A percentile compares a stretch with the other conserved stretches of the same genome.
phyloP scores from a whole-genome alignment of 2,797 vertebrate species.

The Neoniphon sammara region DNA sequence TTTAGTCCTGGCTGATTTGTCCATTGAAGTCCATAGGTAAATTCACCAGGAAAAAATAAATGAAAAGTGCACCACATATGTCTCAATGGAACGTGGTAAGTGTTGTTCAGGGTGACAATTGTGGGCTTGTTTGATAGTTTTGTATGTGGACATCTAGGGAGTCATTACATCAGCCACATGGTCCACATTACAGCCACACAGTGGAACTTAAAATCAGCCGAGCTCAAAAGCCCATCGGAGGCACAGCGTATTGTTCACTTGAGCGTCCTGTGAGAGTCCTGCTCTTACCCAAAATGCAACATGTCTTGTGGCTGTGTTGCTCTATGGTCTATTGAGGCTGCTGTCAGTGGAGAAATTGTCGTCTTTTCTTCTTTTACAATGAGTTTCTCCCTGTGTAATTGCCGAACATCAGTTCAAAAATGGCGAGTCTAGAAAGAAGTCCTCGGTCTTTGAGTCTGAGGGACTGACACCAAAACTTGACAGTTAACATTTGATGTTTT shows the following conservation, averaged over 20 bases:
- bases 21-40: background rate
- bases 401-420: too few relatives aligned
- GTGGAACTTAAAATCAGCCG: slow-evolving; percentile 13
- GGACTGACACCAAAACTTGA: too few relatives aligned
- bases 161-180: slow-evolving; percentile 28
- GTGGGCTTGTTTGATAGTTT: slow-evolving; percentile 47
- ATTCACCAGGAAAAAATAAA: background rate
- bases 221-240: slow-evolving; percentile 3
- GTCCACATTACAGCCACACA: slow-evolving; percentile 24
- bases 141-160: slow-evolving; percentile 30
- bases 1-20: background rate
- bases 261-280: background rate
- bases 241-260: background rate
- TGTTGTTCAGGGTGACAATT: slow-evolving; percentile 35
- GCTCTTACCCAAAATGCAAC: too few relatives aligned
- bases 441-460: too few relatives aligned
- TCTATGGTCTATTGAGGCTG: too few relatives aligned
- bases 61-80: background rate
- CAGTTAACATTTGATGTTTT: too few relatives aligned
- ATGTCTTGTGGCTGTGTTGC: too few relatives aligned
- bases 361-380: too few relatives aligned
- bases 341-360: too few relatives aligned
- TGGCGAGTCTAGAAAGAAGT: too few relatives aligned
- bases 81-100: slow-evolving; percentile 14
- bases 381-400: too few relatives aligned